Base-by-base conservation (phyloP, 2,888 invertebrate species). In the Drosophila leonis region DNA sequence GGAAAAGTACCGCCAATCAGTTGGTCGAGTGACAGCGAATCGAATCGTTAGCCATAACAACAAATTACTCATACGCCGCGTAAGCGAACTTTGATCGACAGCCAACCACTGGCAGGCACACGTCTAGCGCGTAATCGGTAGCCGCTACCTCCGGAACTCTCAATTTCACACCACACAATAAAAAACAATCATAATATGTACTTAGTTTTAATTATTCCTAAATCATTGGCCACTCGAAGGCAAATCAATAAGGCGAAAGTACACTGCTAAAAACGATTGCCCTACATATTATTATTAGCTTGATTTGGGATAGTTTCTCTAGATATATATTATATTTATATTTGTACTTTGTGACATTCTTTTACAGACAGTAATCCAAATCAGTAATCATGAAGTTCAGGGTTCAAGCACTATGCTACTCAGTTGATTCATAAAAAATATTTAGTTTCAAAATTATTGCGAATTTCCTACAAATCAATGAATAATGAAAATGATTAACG, bases 1-100 rank as follows among this genome's bases (percentile, higher is more conserved):
- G 42, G 54, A 69, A 65, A 62, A 71, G 68, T 54, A 59, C 52
- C 44, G 51, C 20, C 46, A 31, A 55, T 46, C 46, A 27, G 44
- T 52, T 54, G 39, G 37, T 24, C 31, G 33, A 70, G 15, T 70
- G 41, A 49, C 37, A 75, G 60, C 20, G 48, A 41, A 56, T 31
- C 56, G 42, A 33, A 13, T 49, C 35, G 35, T 20, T 13, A 37
- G 41, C 9, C 35, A 55, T 33, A 63, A 61, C 42, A 44, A 37
- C 29, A 63, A 10, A 72, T 88, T 88, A 86, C 80, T 86, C 88
- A 86, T 79, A 75, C 83, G 83, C 35, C 65, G n/a, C 15, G 59
- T 46, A 10, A 24, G 1, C 18, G 76, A 41, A 87, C 86, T 80
- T 83, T 83, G 80, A 41, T 24, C 79, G 44, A 35, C 27, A 24